Evolutionary conservation across 2,797 vertebrate species (phyloP).

Genomic region (Adelosebastes latens): DNA sequence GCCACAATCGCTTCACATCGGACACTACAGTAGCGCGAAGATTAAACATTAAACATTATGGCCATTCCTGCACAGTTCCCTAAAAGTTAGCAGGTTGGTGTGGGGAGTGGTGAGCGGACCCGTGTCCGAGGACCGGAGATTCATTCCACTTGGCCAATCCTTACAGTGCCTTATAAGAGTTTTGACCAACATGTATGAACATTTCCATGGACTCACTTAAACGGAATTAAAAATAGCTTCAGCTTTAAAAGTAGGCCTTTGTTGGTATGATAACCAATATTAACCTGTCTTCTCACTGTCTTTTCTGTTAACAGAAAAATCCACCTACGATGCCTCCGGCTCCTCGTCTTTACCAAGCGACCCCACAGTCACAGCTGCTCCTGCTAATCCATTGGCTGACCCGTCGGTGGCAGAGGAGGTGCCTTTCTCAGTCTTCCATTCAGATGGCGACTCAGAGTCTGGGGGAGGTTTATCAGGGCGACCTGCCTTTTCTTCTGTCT

Average conservation of each 20-base stretch:
- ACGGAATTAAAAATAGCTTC: neutral
- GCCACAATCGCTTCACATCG: too few species aligned
- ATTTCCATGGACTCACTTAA: neutral
- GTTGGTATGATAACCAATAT: neutral
- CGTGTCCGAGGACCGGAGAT: neutral
- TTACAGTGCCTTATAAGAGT: neutral
- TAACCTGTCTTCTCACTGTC: slow-evolving; percentile 2
- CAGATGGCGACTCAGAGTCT: slow-evolving; percentile 62
- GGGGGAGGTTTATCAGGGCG: slow-evolving; percentile 71
- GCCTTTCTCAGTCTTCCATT: slow-evolving; percentile 79
- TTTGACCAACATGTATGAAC: neutral
- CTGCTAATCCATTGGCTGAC: slow-evolving; percentile 80
- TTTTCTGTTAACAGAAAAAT: slow-evolving; percentile 74
- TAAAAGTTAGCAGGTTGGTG: neutral
- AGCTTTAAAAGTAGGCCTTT: neutral
- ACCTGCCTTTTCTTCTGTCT: slow-evolving; percentile 81
- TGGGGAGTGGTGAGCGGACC: neutral
- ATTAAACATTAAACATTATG: too few species aligned
- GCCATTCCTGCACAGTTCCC: too few species aligned
- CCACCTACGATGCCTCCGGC: slow-evolving; percentile 81
- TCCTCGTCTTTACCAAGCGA: slow-evolving; percentile 79
- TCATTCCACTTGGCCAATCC: neutral
- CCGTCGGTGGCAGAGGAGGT: slow-evolving; percentile 82
- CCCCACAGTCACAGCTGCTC: slow-evolving; percentile 75
- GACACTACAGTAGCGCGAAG: too few species aligned